Conservation (phyloP, 2,113 vertebrate genomes). For the Anolis carolinensis region DNA sequence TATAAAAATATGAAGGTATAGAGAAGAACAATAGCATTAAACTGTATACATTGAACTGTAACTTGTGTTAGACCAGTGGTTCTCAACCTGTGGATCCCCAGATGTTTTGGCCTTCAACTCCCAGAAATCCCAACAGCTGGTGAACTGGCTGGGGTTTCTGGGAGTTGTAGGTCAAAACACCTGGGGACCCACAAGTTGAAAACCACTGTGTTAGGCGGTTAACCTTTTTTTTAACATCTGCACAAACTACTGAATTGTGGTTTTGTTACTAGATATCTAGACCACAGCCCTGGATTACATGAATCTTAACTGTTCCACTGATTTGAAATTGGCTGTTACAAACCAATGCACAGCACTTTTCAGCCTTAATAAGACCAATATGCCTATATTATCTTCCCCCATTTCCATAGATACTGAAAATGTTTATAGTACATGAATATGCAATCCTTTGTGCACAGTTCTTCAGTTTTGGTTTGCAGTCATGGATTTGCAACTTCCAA, state of each 20-base stretch:
- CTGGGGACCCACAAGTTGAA: too few species aligned
- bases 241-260: background rate
- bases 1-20: background rate
- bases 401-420: background rate
- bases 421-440: constrained; percentile 9
- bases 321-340: constrained; percentile 4
- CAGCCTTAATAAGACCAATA: constrained; percentile 4
- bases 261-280: background rate
- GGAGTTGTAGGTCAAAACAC: too few species aligned
- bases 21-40: background rate
- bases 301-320: background rate
- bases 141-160: too few species aligned
- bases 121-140: too few species aligned
- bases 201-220: background rate
- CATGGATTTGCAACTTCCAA: background rate
- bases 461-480: background rate
- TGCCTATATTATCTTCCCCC: background rate
- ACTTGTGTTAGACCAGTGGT: too few species aligned
- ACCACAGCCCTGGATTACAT: background rate
- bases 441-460: background rate
- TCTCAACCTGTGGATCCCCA: too few species aligned
- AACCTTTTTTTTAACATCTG: background rate
- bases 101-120: too few species aligned
- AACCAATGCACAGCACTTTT: background rate
- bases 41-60: background rate